Base-by-base conservation (phyloP, 2,888 invertebrate species). In the Orgyia antiqua region DNA sequence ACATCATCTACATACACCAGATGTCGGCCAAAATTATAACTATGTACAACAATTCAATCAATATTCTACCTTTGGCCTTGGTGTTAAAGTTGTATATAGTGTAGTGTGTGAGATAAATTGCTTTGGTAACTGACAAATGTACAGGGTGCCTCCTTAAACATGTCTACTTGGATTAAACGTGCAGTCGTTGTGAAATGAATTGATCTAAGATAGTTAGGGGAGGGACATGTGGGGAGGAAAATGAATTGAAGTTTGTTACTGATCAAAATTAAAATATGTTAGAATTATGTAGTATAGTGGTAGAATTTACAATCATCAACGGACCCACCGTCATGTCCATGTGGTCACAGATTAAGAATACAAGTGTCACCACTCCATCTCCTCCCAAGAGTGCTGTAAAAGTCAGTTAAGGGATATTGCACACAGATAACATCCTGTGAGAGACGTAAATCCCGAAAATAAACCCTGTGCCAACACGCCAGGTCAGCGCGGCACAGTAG, bases 131-230 rank as follows among this genome's bases (percentile, higher is more conserved):
- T 59, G 65, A 67, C 57, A 61, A 66, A 67, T 66, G 64, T 59
- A 51, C 53, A 34, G 50, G 59, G 62, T 40, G 47, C 66, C 57
- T 60, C 67, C 67, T 67, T 50, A 62, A 58, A 40, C 64, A 48
- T 68, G 67, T 68, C 54, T 49, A 48, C 47, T 45, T 43, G 57
- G 60, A 68, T 68, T 68, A 61, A 61, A 58, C 49, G 57, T 51
- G 49, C 49, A 45, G 49, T 51, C 43, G 38, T 41, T 35, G 47
- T 30, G 48, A 47, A 52, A 51, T 51, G 58, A 60, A 64, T 53
- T 59, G 63, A 63, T 62, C 48, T 56, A 52, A 51, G 56, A 52
- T 49, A 41, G 47, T 36, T 26, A 30, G 24, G 33, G 47, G 38
- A 27, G 29, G n/a, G 29, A 21, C 43, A 33, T 33, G 39, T 27